Base-by-base conservation (phyloP, 2,888 invertebrate genomes). In the Ichneumoninae sp. region DNA sequence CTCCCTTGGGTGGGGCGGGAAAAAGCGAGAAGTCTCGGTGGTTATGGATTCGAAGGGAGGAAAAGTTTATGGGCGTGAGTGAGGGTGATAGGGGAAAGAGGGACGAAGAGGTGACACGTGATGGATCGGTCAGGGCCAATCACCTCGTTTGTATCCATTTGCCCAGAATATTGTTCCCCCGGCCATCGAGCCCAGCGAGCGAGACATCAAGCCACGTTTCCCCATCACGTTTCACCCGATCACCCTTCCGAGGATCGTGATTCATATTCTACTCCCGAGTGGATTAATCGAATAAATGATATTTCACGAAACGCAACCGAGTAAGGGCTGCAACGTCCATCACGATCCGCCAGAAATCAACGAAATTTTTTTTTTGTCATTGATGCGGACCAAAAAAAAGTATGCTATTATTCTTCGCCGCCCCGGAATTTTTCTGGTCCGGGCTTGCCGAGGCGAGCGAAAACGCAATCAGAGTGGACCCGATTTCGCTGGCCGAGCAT, bases 121-220 rank as follows among this genome's bases (percentile, higher is more conserved):
- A 91, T 91, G 89, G 91, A 91, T 91, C 88, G 91, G 89, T 81
- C 87, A 83, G 86, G 89, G 89, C 90, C 91, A 90, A 91, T 91
- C 91, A 89, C 91, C 90, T 91, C 91, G 91, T 91, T 91, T 91
- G 91, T 91, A 91, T 91, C 91, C 90, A 91, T 91, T 91, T 91
- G 91, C 91, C 88, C 87, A 86, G 89, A 91, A 91, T 91, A 91
- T 91, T 91, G 90, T 91, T 90, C 90, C 87, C 85, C 77, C 73
- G 73, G 69, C 83, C 83, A 74, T 81, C 81, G 84, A 84, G 85
- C 81, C 44, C 81, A 76, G 74, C 81, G 78, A 85, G 81, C 81
- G 78, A 85, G 81, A 81, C 73, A 68, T 54, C 70, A 50, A 54
- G 70, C 70, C 81, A 75, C 85, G 85, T 78, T 85, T 85, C 81